Conservation (phyloP, 2,113 vertebrate genomes). For the Anseranas semipalmata region DNA sequence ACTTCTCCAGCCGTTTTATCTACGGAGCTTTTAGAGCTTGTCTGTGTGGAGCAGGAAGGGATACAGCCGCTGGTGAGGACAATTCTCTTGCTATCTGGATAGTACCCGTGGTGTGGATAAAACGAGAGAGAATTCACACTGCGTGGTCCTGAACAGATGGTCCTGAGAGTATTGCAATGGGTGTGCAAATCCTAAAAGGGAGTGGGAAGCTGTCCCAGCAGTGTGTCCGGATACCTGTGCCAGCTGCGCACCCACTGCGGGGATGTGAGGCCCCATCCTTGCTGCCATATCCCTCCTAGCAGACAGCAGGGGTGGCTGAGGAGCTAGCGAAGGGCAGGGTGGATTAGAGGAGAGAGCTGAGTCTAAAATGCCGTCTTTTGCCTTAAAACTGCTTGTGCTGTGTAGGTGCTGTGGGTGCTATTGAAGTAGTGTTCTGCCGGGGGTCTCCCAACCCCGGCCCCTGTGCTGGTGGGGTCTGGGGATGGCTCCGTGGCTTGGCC, state of each 20-base stretch:
- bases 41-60: neutral
- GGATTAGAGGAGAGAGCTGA: neutral
- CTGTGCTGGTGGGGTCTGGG: neutral
- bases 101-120: neutral
- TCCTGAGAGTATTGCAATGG: neutral
- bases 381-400: too few species aligned
- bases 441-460: neutral
- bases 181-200: neutral
- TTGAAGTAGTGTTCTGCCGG: neutral
- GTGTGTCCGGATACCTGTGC: neutral
- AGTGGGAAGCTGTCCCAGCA: neutral
- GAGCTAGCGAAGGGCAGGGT: neutral
- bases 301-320: neutral
- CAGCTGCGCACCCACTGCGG: neutral
- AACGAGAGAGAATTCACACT: neutral
- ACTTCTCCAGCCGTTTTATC: neutral
- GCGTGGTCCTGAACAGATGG: neutral
- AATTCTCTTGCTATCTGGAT: neutral
- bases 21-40: neutral
- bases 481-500: rapidly evolving
- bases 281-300: neutral
- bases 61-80: neutral
- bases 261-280: neutral
- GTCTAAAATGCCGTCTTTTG: neutral
- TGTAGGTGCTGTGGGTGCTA: neutral